phyloP scores from a whole-genome alignment of 2,113 vertebrate species.

The Actenoides lindsayi region DNA sequence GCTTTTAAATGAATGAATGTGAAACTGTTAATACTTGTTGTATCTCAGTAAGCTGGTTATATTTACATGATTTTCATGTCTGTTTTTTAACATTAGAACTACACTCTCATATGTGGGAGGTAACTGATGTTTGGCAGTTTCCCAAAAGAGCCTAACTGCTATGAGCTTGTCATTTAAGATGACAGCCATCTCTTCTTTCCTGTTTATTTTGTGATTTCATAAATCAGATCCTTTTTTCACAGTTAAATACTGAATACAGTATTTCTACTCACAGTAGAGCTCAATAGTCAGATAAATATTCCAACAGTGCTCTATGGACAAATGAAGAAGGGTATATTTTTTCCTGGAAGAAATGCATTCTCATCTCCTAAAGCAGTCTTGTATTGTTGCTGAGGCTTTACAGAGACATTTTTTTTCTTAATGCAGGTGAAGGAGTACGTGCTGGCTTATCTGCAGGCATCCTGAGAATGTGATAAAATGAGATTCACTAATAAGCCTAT shows the following conservation, averaged over 20 bases:
- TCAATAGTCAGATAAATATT: neutral
- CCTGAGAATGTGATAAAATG: neutral
- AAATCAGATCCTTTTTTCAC: neutral
- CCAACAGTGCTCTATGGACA: neutral
- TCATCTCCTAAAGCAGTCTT: neutral
- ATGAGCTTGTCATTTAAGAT: neutral
- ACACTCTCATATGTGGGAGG: neutral
- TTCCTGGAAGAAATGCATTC: neutral
- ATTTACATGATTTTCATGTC: constrained; percentile 48
- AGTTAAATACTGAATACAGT: neutral
- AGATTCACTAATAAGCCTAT: neutral
- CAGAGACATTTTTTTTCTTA: neutral
- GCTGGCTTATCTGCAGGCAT: neutral
- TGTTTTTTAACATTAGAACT: constrained; percentile 14
- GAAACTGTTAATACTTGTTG: constrained; percentile 53
- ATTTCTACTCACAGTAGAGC: neutral
- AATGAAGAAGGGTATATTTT: neutral
- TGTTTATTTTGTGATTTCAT: constrained; percentile 19
- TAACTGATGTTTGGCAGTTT: constrained; percentile 24
- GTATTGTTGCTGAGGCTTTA: neutral
- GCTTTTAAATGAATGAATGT: constrained; percentile 52
- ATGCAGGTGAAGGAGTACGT: neutral
- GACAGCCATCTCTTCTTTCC: neutral
- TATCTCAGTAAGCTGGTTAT: constrained; percentile 27
- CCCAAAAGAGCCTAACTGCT: neutral